Evolutionary conservation across 2,797 vertebrate genomes (phyloP).

Genomic region (Bradypodion ventrale): DNA sequence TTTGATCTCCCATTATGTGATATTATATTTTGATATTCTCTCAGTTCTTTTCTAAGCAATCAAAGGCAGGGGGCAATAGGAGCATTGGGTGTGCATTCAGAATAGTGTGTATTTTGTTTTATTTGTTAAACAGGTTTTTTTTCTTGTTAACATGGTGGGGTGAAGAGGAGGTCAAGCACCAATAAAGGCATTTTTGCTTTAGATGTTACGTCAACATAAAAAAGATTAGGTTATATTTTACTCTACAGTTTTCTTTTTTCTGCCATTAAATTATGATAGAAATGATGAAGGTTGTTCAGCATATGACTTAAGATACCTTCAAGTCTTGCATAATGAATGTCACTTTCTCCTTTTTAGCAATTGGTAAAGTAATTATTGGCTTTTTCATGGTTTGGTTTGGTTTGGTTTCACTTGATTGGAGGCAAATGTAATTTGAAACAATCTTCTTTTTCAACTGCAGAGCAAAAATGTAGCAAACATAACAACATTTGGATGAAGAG

Average conservation of each 20-base stretch:
- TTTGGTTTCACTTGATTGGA: not conserved
- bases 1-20: not conserved
- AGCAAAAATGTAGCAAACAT: not conserved
- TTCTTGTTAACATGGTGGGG: not conserved
- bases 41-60: no score
- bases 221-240: not conserved
- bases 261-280: not conserved
- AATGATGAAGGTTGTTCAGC: conserved; percentile 13
- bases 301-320: not conserved
- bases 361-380: no score
- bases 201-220: not conserved
- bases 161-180: not conserved
- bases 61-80: not conserved
- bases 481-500: not conserved
- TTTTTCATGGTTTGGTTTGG: not conserved
- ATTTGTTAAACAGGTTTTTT: not conserved
- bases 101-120: no score
- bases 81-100: not conserved
- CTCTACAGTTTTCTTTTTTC: not conserved
- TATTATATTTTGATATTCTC: not conserved
- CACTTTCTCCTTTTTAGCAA: no score
- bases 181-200: not conserved
- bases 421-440: not conserved
- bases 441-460: no score
- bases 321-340: no score